phyloP scores from a whole-genome alignment of 2,888 invertebrate species.

The Oligia fasciuncula region DNA sequence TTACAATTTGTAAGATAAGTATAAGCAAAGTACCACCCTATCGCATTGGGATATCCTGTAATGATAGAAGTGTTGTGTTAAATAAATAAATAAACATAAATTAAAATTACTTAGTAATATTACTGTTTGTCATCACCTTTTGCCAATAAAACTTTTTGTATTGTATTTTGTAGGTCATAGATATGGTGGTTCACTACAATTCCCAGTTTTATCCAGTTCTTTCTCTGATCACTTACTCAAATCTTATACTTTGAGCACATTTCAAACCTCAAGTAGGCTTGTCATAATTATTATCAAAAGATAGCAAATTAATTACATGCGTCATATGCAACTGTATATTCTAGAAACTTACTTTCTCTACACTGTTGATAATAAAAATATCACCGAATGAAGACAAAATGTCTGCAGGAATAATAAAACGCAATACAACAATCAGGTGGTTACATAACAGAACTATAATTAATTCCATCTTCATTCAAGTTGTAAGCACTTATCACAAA shows the following conservation, averaged over 20 bases:
- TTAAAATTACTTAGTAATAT: no score
- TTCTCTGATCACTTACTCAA: background rate
- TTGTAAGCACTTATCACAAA: slow-evolving; percentile 13
- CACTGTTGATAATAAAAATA: background rate
- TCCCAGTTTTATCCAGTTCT: slow-evolving; percentile 5
- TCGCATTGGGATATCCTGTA: no score
- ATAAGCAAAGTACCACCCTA: no score
- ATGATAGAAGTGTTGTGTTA: no score
- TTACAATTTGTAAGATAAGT: no score
- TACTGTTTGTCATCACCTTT: no score
- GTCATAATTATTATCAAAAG: slow-evolving; percentile 1
- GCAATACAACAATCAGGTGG: slow-evolving; percentile 5
- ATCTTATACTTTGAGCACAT: background rate
- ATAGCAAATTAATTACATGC: slow-evolving; percentile 9
- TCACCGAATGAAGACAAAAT: background rate
- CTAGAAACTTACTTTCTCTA: slow-evolving; percentile 23
- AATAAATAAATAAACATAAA: no score
- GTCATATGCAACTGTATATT: slow-evolving; percentile 14
- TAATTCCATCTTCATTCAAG: slow-evolving; percentile 48
- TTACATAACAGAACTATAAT: slow-evolving; percentile 49
- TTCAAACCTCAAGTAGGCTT: slow-evolving; percentile 10
- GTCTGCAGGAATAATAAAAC: slow-evolving; percentile 5
- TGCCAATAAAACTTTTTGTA: no score
- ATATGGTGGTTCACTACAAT: background rate
- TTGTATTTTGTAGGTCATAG: background rate